Base-by-base conservation (phyloP, 1,140 invertebrate species). In the Tenebrio molitor region DNA sequence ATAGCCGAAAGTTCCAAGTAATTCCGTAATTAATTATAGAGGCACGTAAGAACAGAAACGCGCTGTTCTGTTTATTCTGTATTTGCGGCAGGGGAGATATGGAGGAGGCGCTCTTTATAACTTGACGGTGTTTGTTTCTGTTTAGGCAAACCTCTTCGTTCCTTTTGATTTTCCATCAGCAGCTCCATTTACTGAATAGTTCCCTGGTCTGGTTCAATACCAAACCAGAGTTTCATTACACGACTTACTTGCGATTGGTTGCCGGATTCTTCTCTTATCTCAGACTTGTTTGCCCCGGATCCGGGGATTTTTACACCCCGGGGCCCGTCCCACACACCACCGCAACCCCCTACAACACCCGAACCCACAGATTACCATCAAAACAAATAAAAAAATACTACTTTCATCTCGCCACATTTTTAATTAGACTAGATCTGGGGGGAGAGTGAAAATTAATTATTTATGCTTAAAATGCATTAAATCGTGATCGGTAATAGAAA, bases 81-180 rank as follows among this genome's bases (percentile, higher is more conserved):
- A 77, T 78, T 80, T 80, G 79, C 62, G 77, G 77, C 71, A 72
- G 72, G 67, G 72, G 67, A 46, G 72, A 39, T 63, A 69, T 65
- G 36, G 71, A 77, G 72, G 64, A 76, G 75, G 69, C 72, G 76
- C 75, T 79, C 80, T 81, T 80, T 81, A 81, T 79, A 80, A 81
- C 79, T 78, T 79, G 77, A 29, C 65, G 73, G 74, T 81, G 78
- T 81, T 81, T 81, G 80, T 81, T 80, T 81, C 80, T 81, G 78
- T 81, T 78, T 78, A 71, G 79, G 78, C 76, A 81, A 81, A 80
- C 79, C 78, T 80, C 79, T 81, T 78, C 78, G 74, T 77, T 80
- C 78, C 80, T 80, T 81, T 80, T 81, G 80, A 81, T 80, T 81
- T 80, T 80, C 78, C 79, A 80, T 80, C 79, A 75, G 76, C 78